A percentile compares a stretch with the other conserved stretches of the same genome.
phyloP scores from a whole-genome alignment of 2,888 invertebrate species.

The Drosophila formosana region DNA sequence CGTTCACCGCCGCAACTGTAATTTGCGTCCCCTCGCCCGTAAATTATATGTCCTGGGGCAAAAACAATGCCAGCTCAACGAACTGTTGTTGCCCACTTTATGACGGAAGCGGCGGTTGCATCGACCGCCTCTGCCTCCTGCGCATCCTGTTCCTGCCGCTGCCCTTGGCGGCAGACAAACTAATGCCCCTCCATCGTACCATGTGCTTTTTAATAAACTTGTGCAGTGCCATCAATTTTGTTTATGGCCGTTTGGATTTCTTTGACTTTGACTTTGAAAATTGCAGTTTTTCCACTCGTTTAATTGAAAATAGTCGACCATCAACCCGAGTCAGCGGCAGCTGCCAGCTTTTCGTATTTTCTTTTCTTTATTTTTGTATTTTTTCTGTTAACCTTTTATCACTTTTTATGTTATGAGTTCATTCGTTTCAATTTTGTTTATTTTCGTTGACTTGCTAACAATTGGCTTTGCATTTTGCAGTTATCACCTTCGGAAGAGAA shows the following conservation, averaged over 20 bases:
- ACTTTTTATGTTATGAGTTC: conserved; percentile 12
- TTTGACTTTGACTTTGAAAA: conserved; percentile 65
- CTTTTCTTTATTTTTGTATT: conserved; percentile 12
- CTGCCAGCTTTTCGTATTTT: conserved; percentile 22
- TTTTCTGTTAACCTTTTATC: conserved; percentile 38
- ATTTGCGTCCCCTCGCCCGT: conserved; percentile 67
- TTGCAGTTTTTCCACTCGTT: conserved; percentile 52
- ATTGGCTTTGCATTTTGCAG: conserved; percentile 61
- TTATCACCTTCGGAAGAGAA: conserved; percentile 56
- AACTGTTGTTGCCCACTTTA: conserved; percentile 61
- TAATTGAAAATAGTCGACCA: conserved; percentile 38
- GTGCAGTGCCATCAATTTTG: conserved; percentile 77
- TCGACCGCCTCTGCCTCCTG: background rate
- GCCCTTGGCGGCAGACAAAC: conserved; percentile 23
- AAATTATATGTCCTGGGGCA: conserved; percentile 68
- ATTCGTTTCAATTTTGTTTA: conserved; percentile 23
- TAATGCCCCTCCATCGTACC: conserved; percentile 26
- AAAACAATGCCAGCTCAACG: conserved; percentile 51
- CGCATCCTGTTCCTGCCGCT: background rate
- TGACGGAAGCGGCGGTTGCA: conserved; percentile 58
- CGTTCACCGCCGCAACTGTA: conserved; percentile 50
- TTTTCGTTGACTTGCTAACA: conserved; percentile 50
- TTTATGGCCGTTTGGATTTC: conserved; percentile 72
- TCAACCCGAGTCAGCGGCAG: conserved; percentile 22
- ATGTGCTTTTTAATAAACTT: conserved; percentile 76